Evolutionary conservation across 2,113 vertebrate genomes (phyloP).

Genomic region (Sinosuthora webbiana): DNA sequence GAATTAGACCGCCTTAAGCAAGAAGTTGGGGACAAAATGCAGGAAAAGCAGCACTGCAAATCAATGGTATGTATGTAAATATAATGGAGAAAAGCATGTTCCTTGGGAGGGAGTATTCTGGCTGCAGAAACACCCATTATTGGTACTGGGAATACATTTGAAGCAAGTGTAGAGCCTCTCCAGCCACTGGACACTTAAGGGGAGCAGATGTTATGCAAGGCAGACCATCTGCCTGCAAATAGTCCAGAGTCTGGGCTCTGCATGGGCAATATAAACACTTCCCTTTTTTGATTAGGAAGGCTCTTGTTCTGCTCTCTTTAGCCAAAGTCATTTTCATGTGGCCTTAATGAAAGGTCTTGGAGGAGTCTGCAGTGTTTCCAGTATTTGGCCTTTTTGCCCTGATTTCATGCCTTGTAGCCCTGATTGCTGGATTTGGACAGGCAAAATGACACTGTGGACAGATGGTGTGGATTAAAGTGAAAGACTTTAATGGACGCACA

Average conservation of each 20-base stretch:
- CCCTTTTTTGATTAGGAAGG: background rate
- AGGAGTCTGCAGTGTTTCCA: background rate
- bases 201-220: background rate
- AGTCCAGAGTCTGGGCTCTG: background rate
- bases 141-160: background rate
- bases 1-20: slow-evolving; percentile 17
- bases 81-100: background rate
- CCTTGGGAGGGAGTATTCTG: background rate
- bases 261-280: background rate
- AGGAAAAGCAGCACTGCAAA: background rate
- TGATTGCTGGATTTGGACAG: background rate
- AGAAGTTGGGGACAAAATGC: background rate
- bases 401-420: background rate
- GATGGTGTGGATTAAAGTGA: background rate
- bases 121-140: background rate
- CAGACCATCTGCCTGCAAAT: background rate
- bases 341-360: background rate
- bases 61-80: background rate
- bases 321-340: background rate
- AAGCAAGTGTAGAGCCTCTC: background rate
- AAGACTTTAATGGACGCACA: background rate
- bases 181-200: background rate
- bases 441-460: background rate
- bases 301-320: background rate
- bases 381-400: background rate